These are phyloP conservation scores for Amphiduros pacificus DNA, from an alignment of 2,888 invertebrate species.

Conservation along the genomic window DNA sequence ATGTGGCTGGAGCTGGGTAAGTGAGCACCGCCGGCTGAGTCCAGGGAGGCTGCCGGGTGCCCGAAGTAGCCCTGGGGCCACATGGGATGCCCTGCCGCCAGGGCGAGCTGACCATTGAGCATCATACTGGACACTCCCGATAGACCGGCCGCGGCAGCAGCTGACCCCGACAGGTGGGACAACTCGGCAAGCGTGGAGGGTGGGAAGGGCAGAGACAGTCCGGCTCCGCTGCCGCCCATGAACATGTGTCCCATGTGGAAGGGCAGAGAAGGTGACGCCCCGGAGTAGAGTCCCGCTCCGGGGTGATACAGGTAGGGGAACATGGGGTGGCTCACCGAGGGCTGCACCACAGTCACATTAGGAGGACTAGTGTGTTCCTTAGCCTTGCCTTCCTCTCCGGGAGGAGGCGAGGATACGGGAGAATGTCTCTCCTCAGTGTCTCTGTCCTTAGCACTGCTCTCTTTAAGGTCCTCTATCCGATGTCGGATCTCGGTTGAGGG, in stretches of 20 bases:
- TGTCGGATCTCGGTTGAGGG: too few species aligned
- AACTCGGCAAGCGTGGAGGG: slow-evolving; percentile 3
- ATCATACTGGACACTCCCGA: slow-evolving; percentile 70
- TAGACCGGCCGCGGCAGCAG: slow-evolving; percentile 32
- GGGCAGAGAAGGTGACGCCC: slow-evolving; percentile 56
- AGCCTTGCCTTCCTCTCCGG: not conserved
- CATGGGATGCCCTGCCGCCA: slow-evolving; percentile 79
- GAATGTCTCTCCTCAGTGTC: too few species aligned
- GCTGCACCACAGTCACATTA: slow-evolving; percentile 86
- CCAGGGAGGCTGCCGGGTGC: slow-evolving; percentile 30
- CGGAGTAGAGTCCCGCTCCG: slow-evolving; percentile 74
- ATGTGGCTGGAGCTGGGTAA: not conserved
- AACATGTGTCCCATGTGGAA: slow-evolving; percentile 17
- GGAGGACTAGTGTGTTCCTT: slow-evolving; percentile 62
- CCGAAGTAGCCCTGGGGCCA: slow-evolving; percentile 43
- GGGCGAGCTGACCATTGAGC: slow-evolving; percentile 84
- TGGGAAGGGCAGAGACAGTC: slow-evolving; percentile 11
- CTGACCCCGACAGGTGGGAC: slow-evolving; percentile 12
- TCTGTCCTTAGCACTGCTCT: too few species aligned
- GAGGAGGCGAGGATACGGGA: not conserved
- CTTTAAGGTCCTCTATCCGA: too few species aligned
- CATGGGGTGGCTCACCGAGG: slow-evolving; percentile 82
- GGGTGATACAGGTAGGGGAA: slow-evolving; percentile 88
- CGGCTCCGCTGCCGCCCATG: not conserved
- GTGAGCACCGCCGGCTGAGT: slow-evolving; percentile 33